Conservation (phyloP, 2,888 invertebrate species). For the Aspidiotus rigidus region DNA sequence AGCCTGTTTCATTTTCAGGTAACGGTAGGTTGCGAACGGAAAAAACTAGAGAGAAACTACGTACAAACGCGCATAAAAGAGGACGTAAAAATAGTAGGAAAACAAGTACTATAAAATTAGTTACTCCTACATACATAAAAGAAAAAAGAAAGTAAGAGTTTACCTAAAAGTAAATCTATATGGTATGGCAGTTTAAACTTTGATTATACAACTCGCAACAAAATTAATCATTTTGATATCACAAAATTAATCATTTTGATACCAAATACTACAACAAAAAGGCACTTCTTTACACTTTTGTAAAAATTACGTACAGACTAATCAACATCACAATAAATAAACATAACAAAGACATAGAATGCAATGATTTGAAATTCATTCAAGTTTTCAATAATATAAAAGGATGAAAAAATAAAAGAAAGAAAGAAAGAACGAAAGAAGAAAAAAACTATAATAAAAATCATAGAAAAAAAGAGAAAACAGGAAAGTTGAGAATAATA, state of each 20-base stretch:
- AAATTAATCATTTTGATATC: constrained; percentile 14
- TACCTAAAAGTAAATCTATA: too few relatives aligned
- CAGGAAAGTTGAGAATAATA: neutral
- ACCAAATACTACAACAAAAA: constrained; percentile 9
- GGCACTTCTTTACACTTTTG: constrained; percentile 10
- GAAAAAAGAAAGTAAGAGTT: neutral
- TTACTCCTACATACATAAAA: neutral
- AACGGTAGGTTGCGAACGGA: too few relatives aligned
- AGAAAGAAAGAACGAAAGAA: neutral
- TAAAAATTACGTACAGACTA: neutral
- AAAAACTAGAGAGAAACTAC: too few relatives aligned
- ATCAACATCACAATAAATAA: neutral
- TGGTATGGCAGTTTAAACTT: neutral
- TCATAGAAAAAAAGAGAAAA: neutral
- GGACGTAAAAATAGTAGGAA: too few relatives aligned
- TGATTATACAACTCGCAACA: neutral
- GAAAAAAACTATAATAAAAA: neutral
- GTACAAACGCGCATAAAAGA: too few relatives aligned
- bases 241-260: constrained; percentile 8
- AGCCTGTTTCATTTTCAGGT: too few relatives aligned
- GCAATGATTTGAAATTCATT: neutral
- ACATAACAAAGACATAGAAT: neutral
- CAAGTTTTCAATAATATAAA: constrained; percentile 1
- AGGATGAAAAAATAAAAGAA: neutral
- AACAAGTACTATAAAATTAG: too few relatives aligned